Evolutionary conservation across 2,888 invertebrate genomes (phyloP).

Genomic region (Azorinus chamasolen): DNA sequence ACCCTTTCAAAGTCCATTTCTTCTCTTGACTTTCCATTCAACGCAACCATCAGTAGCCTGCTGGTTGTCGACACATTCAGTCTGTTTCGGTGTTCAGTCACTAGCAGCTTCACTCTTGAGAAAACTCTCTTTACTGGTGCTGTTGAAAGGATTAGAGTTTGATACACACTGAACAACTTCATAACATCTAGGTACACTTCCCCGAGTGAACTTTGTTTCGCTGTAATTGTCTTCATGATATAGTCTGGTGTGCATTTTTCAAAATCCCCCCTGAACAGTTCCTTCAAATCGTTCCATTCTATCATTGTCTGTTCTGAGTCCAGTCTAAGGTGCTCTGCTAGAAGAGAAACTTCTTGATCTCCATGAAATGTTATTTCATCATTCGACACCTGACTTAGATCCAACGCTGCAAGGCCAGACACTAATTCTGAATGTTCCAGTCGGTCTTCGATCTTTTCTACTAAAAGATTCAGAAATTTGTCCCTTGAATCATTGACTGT

Average conservation of each 20-base stretch:
- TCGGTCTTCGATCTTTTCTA: no score
- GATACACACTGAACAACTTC: slow-evolving; percentile 18
- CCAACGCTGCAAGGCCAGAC: no score
- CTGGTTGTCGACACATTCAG: slow-evolving; percentile 26
- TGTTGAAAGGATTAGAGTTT: slow-evolving; percentile 43
- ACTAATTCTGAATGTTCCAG: no score
- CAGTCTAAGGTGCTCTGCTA: slow-evolving; percentile 17
- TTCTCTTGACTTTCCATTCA: slow-evolving; percentile 14
- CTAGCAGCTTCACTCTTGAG: slow-evolving; percentile 35
- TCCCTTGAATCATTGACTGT: no score
- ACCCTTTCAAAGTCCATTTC: no score
- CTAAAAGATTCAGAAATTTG: no score
- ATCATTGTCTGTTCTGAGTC: slow-evolving; percentile 11
- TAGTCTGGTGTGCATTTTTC: slow-evolving; percentile 6
- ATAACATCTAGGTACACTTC: slow-evolving; percentile 20
- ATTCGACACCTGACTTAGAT: no score
- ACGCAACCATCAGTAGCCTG: slow-evolving; percentile 8
- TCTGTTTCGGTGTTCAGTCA: slow-evolving; percentile 44
- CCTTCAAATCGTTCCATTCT: slow-evolving; percentile 26
- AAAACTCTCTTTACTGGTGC: slow-evolving; percentile 36
- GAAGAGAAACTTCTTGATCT: slow-evolving; percentile 14
- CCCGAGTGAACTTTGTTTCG: slow-evolving; percentile 19
- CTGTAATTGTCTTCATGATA: no score
- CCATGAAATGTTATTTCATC: slow-evolving; percentile 43
- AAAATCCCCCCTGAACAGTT: slow-evolving; percentile 1